Base-by-base conservation (phyloP, 2,888 invertebrate genomes). In the Noctua comes region DNA sequence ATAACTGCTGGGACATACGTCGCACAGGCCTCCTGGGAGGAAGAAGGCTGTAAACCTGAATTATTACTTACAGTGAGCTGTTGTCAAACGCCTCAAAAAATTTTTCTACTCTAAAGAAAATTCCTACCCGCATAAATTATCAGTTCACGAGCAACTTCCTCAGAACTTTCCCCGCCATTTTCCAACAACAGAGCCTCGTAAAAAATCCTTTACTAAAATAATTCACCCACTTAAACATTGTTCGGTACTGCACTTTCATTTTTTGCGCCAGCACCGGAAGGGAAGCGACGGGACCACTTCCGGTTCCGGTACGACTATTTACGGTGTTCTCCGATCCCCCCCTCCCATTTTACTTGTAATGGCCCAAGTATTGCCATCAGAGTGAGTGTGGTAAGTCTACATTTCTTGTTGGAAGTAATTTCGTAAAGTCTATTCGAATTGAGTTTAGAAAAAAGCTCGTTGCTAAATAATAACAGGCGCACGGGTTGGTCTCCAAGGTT, bases 241-340 rank as follows among this genome's bases (percentile, higher is more conserved):
- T 84, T 88, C 80, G 70, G 68, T 84, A 64, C 51, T 86, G 88
- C 87, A 87, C 88, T 88, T 88, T 80, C 77, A 79, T 88, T 86
- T 88, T 87, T 87, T 82, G 76, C 76, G 73, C 79, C 64, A 27
- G 83, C 46, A 57, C 79, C 79, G 87, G 87, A 82, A 79, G 79
- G 77, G 66, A 84, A 79, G 80, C 79, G 68, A 74, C 82, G 87
- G 88, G 87, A 81, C 70, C 72, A 51, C 74, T 77, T 79, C 85
- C 79, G 80, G 65, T 80, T 86, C 87, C 89, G 81, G 68, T 73
- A 70, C 82, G 77, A 88, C 85, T 85, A 88, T 88, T 87, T 88
- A 87, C 82, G 76, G 75, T 83, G 80, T 85, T 74, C 79, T 76
- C 69, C 73, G 73, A 80, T 76, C 68, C 77, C 77, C 78, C 72